phyloP scores from a whole-genome alignment of 37 sponge, comb jelly and placozoan genomes.

The Spongia lamella region DNA sequence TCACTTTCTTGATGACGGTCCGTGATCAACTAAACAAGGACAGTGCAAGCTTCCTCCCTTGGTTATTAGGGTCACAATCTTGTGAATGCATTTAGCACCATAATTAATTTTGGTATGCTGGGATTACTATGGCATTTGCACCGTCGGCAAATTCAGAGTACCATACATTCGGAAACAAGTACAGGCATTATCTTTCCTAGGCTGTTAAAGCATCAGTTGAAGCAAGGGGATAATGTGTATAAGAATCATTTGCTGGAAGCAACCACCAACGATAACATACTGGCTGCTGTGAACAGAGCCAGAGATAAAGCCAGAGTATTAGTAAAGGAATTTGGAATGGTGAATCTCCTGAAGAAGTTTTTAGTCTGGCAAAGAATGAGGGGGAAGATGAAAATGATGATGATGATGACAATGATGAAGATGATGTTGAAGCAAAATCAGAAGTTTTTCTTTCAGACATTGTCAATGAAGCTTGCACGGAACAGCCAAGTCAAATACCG shows the following conservation, averaged over 20 bases:
- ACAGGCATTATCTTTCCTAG: conserved; percentile 15
- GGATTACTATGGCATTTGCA: conserved; percentile 32
- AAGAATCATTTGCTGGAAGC: neutral
- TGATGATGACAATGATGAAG: conserved; percentile 24
- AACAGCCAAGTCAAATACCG: neutral
- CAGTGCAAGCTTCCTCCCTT: conserved; percentile 5
- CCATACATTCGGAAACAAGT: conserved; percentile 13
- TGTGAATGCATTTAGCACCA: conserved; percentile 50
- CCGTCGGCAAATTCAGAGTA: conserved; percentile 33
- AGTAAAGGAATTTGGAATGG: conserved; percentile 40
- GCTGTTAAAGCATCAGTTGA: neutral
- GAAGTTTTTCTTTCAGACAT: neutral
- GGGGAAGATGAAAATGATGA: neutral
- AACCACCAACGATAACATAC: conserved; percentile 14
- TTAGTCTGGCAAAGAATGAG: too few relatives aligned
- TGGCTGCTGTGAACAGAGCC: conserved; percentile 14
- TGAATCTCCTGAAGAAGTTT: neutral
- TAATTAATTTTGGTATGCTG: conserved; percentile 48
- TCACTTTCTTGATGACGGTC: neutral
- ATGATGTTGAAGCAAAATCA: neutral
- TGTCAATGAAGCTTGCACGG: neutral
- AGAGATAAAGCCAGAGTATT: conserved; percentile 11
- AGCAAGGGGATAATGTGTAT: neutral
- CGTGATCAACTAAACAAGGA: neutral
- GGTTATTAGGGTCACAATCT: conserved; percentile 46